phyloP scores from a whole-genome alignment of 2,797 vertebrate genomes.

The Micromesistius poutassou region DNA sequence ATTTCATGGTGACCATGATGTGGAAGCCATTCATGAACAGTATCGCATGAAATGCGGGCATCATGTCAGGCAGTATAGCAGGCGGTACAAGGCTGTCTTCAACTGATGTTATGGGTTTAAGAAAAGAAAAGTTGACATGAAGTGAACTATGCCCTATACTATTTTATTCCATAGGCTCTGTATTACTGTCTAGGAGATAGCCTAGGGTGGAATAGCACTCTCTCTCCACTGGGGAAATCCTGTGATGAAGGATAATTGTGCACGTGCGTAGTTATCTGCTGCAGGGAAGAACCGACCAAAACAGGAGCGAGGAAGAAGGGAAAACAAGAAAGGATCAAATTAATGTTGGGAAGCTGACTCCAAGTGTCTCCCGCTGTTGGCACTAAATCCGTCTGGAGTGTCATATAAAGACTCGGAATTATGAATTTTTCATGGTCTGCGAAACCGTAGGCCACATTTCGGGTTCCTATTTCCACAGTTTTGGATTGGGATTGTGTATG shows the following conservation, averaged over 20 bases:
- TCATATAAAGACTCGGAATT: constrained; percentile 70
- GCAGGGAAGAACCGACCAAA: constrained; percentile 20
- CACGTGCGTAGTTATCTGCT: constrained; percentile 3
- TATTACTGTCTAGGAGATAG: constrained; percentile 10
- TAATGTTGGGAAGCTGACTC: constrained; percentile 58
- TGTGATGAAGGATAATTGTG: constrained; percentile 38
- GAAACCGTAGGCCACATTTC: constrained; percentile 63
- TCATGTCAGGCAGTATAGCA: background rate
- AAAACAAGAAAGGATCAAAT: constrained; percentile 32
- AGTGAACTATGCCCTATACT: background rate
- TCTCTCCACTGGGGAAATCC: constrained; percentile 48
- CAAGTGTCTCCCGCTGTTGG: constrained; percentile 53
- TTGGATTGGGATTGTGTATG: constrained; percentile 49
- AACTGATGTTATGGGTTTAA: too few species aligned
- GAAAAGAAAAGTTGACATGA: constrained; percentile 6
- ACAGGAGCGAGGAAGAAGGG: constrained; percentile 17
- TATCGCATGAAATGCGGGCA: background rate
- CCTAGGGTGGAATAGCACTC: constrained; percentile 28
- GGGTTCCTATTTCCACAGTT: constrained; percentile 61
- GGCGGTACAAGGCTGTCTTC: too few species aligned
- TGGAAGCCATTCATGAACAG: too few species aligned
- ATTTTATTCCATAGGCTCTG: background rate
- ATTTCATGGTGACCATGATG: too few species aligned
- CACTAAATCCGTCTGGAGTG: constrained; percentile 66
- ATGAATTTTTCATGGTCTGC: constrained; percentile 69